Evolutionary conservation across 2,113 vertebrate genomes (phyloP).

Genomic region (Calyptomena viridis): DNA sequence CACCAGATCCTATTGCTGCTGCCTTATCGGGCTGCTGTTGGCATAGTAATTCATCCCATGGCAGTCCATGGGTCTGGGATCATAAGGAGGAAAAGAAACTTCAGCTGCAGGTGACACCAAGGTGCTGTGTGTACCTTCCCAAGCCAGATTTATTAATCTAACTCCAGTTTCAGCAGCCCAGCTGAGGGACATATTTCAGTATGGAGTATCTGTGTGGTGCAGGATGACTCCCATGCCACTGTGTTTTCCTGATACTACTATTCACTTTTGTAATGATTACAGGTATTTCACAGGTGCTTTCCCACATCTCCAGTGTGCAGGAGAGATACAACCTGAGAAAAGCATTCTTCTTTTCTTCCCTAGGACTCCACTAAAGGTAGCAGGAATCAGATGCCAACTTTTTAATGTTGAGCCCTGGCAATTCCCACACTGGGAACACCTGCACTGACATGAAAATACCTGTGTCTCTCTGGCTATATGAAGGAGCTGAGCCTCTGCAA

Average conservation of each 20-base stretch:
- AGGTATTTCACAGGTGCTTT: background rate
- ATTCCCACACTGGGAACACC: background rate
- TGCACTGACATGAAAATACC: background rate
- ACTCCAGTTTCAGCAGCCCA: background rate
- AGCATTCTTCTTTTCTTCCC: background rate
- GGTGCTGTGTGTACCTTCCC: background rate
- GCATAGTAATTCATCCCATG: background rate
- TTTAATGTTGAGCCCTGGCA: background rate
- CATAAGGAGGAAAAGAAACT: background rate
- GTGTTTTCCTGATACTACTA: accelerated
- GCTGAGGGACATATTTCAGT: background rate
- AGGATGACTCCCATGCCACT: background rate
- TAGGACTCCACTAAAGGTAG: background rate
- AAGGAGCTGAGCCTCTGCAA: background rate
- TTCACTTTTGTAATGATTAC: background rate
- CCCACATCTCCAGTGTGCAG: background rate
- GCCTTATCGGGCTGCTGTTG: background rate
- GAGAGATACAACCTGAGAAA: background rate
- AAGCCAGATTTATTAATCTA: background rate
- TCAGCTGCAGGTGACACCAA: background rate
- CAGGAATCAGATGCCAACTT: background rate
- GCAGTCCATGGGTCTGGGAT: background rate
- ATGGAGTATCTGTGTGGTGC: background rate
- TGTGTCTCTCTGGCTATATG: background rate
- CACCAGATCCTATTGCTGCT: background rate